These are phyloP conservation scores for Elaphurus davidianus DNA, from an alignment of 2,113 vertebrate species.

Conservation along the genomic window DNA sequence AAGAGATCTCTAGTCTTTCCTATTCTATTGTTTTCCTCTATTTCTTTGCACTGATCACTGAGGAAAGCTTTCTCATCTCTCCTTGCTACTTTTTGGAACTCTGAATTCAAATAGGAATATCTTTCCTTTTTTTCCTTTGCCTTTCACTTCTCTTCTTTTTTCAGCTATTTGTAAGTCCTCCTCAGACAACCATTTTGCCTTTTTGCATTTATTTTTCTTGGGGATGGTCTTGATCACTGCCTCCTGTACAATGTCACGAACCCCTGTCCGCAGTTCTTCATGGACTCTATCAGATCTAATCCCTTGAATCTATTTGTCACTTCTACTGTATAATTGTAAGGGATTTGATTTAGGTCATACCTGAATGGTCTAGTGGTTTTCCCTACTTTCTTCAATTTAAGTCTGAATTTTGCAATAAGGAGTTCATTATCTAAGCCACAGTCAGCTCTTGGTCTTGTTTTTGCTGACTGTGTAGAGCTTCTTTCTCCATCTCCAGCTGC, in stretches of 20 bases:
- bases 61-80: background rate
- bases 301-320: background rate
- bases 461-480: background rate
- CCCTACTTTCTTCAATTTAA: background rate
- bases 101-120: background rate
- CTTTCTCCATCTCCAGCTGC: background rate
- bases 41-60: background rate
- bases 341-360: background rate
- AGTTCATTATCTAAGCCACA: background rate
- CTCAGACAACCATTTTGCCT: background rate
- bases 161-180: background rate
- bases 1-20: background rate
- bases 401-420: background rate
- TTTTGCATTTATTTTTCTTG: background rate
- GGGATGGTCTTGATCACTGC: background rate
- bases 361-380: background rate
- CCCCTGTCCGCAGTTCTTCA: background rate
- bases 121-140: background rate
- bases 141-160: background rate
- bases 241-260: background rate
- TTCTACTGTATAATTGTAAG: background rate
- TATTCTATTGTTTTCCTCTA: background rate
- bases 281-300: background rate
- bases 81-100: background rate
- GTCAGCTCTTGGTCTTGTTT: background rate